phyloP scores from a whole-genome alignment of 2,888 invertebrate species.

The Aplocera efformata region DNA sequence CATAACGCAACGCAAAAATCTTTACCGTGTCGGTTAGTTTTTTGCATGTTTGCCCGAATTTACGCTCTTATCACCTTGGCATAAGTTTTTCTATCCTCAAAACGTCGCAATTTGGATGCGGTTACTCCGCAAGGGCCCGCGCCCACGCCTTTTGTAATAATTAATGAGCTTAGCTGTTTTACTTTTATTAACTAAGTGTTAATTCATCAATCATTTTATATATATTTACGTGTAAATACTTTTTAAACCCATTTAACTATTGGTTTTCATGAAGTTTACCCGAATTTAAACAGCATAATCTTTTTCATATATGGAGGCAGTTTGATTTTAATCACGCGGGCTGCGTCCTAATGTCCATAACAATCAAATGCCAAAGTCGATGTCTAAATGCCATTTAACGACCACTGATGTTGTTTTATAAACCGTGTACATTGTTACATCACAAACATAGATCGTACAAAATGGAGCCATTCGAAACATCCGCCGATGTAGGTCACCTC shows the following conservation, averaged over 20 bases:
- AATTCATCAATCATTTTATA: slow-evolving; percentile 79
- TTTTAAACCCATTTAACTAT: slow-evolving; percentile 70
- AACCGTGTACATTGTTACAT: slow-evolving; percentile 66
- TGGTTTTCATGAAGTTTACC: slow-evolving; percentile 74
- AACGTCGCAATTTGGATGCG: no score
- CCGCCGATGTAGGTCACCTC: slow-evolving; percentile 51
- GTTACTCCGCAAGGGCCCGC: slow-evolving; percentile 40
- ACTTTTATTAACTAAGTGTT: slow-evolving; percentile 77
- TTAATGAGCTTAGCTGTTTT: slow-evolving; percentile 80
- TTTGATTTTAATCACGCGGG: slow-evolving; percentile 22
- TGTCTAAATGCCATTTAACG: slow-evolving; percentile 69
- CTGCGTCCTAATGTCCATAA: slow-evolving; percentile 41
- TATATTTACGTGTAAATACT: slow-evolving; percentile 74
- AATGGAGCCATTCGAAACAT: slow-evolving; percentile 67
- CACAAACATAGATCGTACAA: slow-evolving; percentile 77
- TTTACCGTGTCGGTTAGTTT: no score
- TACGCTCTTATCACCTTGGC: no score
- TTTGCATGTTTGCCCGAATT: no score
- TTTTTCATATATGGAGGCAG: slow-evolving; percentile 15
- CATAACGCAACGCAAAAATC: no score
- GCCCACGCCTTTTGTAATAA: slow-evolving; percentile 75
- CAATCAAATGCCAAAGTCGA: slow-evolving; percentile 77
- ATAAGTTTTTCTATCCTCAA: no score
- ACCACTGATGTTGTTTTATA: slow-evolving; percentile 58
- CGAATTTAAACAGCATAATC: slow-evolving; percentile 53